phyloP scores from a whole-genome alignment of 2,797 vertebrate genomes.

The Centroberyx gerrardi region DNA sequence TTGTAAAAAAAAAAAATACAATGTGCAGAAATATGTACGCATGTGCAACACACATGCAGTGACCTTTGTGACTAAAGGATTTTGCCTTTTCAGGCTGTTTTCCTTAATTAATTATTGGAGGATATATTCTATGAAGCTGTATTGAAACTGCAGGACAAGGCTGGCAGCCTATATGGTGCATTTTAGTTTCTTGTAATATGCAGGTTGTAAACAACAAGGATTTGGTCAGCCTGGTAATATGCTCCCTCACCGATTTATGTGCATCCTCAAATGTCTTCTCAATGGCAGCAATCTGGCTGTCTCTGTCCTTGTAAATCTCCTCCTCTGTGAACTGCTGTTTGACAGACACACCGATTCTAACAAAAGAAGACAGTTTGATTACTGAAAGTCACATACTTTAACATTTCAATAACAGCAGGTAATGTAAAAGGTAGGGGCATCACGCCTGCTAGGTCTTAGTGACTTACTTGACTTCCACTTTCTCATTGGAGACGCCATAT shows the following conservation, averaged over 20 bases:
- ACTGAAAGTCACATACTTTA: conserved; percentile 2
- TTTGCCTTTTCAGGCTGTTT: too few relatives aligned
- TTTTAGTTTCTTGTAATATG: not conserved
- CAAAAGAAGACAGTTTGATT: conserved; percentile 21
- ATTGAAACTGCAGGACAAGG: too few relatives aligned
- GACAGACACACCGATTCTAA: conserved; percentile 95
- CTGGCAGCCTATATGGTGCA: too few relatives aligned
- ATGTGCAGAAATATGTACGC: not conserved
- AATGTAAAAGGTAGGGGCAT: not conserved
- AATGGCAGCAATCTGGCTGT: conserved; percentile 96
- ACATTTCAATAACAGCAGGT: not conserved
- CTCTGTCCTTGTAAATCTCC: conserved; percentile 97
- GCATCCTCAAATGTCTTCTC: conserved; percentile 98
- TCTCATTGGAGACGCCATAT: conserved; percentile 96
- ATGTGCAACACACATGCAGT: too few relatives aligned
- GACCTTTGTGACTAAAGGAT: too few relatives aligned
- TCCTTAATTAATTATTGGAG: too few relatives aligned
- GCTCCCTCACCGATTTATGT: conserved; percentile 89
- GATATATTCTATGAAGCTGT: too few relatives aligned
- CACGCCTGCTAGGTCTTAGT: not conserved
- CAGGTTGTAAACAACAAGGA: not conserved
- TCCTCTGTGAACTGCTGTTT: conserved; percentile 98
- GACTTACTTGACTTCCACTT: conserved; percentile 97
- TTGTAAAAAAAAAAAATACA: not conserved
- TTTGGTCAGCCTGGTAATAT: not conserved